Evolutionary conservation across 1,140 invertebrate species (phyloP).

Genomic region (Drosophila azteca): DNA sequence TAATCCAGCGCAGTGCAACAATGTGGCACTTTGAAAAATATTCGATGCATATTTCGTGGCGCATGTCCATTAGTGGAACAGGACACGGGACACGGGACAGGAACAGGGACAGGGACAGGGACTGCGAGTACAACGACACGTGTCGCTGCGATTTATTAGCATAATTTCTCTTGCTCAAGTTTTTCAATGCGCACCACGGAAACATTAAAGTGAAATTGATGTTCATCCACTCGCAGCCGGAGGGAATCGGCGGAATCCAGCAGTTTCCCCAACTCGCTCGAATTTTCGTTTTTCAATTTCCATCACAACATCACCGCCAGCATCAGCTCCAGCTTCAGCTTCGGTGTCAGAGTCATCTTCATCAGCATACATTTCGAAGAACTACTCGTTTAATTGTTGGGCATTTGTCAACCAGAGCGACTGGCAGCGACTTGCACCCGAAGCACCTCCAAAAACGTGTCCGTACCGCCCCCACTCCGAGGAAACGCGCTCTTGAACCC

Average conservation of each 20-base stretch:
- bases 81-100: conserved; percentile 1
- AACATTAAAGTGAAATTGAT: conserved; percentile 79
- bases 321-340: conserved; percentile 13
- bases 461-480: conserved; percentile 9
- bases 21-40: conserved; percentile 47
- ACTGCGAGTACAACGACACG: conserved; percentile 69
- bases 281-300: conserved; percentile 69
- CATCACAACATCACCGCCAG: conserved; percentile 30
- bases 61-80: conserved; percentile 68
- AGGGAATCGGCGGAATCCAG: conserved; percentile 8
- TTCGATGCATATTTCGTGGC: conserved; percentile 76
- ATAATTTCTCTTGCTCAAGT: conserved; percentile 77
- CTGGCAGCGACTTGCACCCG: conserved; percentile 6
- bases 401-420: conserved; percentile 69
- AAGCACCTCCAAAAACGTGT: conserved; percentile 43
- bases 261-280: conserved; percentile 16
- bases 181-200: conserved; percentile 58
- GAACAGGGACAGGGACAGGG: neutral
- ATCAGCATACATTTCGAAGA: conserved; percentile 34
- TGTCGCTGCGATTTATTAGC: conserved; percentile 80
- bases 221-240: conserved; percentile 46
- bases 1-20: conserved; percentile 41
- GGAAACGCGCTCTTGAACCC: too few species aligned
- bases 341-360: conserved; percentile 25
- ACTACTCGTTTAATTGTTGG: conserved; percentile 73